These are phyloP conservation scores for Limonius californicus DNA, from an alignment of 1,140 invertebrate genomes.

Conservation along the genomic window DNA sequence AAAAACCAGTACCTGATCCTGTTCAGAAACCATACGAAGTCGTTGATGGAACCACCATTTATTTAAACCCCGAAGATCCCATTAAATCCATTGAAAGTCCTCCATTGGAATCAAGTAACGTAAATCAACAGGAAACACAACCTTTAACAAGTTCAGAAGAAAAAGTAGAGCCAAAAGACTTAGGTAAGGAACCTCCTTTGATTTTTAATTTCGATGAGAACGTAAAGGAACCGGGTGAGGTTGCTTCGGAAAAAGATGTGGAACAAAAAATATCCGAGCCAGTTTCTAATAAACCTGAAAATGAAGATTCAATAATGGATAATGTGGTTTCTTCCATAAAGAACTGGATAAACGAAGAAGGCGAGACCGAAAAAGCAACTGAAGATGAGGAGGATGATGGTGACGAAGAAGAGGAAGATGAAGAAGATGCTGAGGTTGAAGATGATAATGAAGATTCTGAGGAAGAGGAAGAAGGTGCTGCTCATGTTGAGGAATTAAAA, in stretches of 20 bases:
- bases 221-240: not conserved
- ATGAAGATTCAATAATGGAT: not conserved
- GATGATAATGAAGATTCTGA: slow-evolving; percentile 31
- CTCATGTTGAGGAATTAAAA: not conserved
- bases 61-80: not conserved
- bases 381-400: slow-evolving; percentile 27
- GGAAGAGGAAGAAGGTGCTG: slow-evolving; percentile 24
- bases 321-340: not conserved
- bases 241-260: no score
- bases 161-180: not conserved
- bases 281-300: not conserved
- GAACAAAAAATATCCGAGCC: not conserved
- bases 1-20: slow-evolving; percentile 1
- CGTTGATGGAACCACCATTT: slow-evolving; percentile 26
- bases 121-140: not conserved
- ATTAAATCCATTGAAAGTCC: not conserved
- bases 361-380: slow-evolving; percentile 1
- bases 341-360: slow-evolving; percentile 14
- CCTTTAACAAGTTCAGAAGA: not conserved
- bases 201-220: no score
- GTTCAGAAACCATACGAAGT: slow-evolving; percentile 11
- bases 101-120: not conserved
- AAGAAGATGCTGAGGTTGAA: slow-evolving; percentile 30
- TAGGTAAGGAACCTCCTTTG: not conserved
- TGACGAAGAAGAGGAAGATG: slow-evolving; percentile 29